Percentiles rank a stretch among this genome's conserved stretches.
These are phyloP conservation scores for Squalus acanthias DNA, from an alignment of 2,797 vertebrate genomes.

Conservation along the genomic window DNA sequence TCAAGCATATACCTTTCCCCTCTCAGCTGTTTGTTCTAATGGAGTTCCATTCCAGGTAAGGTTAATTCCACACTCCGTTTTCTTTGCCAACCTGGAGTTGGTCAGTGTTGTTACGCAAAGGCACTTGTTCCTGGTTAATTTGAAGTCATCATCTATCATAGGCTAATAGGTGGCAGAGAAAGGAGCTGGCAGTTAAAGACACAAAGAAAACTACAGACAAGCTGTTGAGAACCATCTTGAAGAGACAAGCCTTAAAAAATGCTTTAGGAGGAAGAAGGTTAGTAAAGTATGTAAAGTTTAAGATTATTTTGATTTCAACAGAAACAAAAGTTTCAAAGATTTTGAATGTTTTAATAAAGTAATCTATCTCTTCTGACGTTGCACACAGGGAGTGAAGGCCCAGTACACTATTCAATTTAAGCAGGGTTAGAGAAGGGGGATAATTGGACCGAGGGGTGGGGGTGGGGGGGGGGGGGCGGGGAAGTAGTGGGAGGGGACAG, in stretches of 20 bases:
- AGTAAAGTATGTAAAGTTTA: constrained; percentile 22
- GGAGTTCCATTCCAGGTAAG: not conserved
- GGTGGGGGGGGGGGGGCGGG: not conserved
- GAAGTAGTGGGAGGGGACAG: too few species aligned
- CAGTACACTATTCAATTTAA: not conserved
- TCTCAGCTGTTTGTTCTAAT: not conserved
- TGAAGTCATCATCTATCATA: constrained; percentile 48
- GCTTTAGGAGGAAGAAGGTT: constrained; percentile 67
- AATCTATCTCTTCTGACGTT: not conserved
- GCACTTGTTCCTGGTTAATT: not conserved
- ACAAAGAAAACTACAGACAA: constrained; percentile 85
- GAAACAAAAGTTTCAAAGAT: not conserved
- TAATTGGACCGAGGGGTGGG: not conserved
- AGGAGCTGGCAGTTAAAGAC: constrained; percentile 69
- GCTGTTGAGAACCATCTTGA: constrained; percentile 82
- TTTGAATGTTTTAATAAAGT: not conserved
- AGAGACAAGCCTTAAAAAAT: constrained; percentile 84
- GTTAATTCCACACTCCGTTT: not conserved
- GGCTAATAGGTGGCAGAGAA: constrained; percentile 81
- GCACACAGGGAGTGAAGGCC: not conserved
- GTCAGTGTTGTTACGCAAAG: too few species aligned
- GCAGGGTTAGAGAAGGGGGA: not conserved
- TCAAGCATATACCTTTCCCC: not conserved
- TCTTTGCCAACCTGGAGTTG: not conserved
- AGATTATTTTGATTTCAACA: not conserved